Conservation (phyloP, 2,888 invertebrate species). For the Thera britannica region DNA sequence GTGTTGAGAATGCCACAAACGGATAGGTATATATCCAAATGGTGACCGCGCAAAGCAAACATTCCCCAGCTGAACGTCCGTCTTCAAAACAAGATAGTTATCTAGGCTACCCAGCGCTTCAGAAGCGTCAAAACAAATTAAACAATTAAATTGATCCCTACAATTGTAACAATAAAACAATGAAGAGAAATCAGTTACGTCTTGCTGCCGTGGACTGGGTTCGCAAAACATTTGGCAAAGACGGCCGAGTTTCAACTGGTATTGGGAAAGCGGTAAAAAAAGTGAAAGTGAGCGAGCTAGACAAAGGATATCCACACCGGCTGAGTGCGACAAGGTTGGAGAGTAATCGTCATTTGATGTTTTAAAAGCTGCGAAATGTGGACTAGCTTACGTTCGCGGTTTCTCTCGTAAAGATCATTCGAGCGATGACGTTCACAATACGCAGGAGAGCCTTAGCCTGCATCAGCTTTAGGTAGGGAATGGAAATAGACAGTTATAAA, state of each 20-base stretch:
- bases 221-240: constrained; percentile 70
- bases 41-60: too few relatives aligned
- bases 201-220: constrained; percentile 30
- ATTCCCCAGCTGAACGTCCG: too few relatives aligned
- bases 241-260: constrained; percentile 67
- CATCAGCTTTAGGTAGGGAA: too few relatives aligned
- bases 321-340: constrained; percentile 52
- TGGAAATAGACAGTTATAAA: too few relatives aligned
- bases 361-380: constrained; percentile 15
- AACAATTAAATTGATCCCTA: constrained; percentile 6
- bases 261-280: constrained; percentile 80
- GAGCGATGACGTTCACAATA: background rate
- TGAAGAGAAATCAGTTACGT: constrained; percentile 49
- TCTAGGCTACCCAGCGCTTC: too few relatives aligned
- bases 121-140: background rate
- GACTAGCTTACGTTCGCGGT: constrained; percentile 3
- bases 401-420: background rate
- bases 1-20: too few relatives aligned
- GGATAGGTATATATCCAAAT: too few relatives aligned
- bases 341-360: constrained; percentile 49
- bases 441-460: too few relatives aligned
- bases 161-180: constrained; percentile 48
- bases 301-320: constrained; percentile 42
- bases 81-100: too few relatives aligned
- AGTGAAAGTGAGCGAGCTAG: constrained; percentile 74